Evolutionary conservation across 1,140 invertebrate genomes (phyloP).

Genomic region (Saccostrea glomerata): DNA sequence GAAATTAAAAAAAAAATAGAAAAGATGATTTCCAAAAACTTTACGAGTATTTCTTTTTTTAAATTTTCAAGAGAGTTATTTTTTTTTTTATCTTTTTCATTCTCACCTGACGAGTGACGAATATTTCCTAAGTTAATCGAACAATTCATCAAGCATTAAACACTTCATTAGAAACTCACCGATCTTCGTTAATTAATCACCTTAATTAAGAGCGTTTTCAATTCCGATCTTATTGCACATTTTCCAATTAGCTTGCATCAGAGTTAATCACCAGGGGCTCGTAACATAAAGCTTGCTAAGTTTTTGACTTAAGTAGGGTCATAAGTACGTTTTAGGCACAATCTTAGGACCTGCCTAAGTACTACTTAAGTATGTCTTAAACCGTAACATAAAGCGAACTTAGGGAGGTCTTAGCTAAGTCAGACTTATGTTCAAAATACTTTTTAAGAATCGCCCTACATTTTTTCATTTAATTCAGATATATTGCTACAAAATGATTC

Average conservation of each 20-base stretch:
- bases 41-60: not conserved
- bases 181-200: conserved; percentile 34
- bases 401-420: no score
- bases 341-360: no score
- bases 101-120: not conserved
- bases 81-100: not conserved
- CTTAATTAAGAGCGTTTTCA: conserved; percentile 18
- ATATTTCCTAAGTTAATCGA: conserved; percentile 23
- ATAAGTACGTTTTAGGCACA: no score
- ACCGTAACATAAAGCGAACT: no score
- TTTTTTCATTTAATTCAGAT: no score
- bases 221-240: conserved; percentile 23
- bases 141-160: conserved; percentile 32
- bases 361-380: no score
- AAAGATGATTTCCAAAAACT: not conserved
- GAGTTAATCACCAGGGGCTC: not conserved
- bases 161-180: conserved; percentile 10
- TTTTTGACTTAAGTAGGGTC: no score
- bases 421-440: no score
- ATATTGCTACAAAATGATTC: no score
- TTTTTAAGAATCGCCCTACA: no score
- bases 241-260: not conserved
- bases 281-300: no score
- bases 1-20: no score
- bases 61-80: not conserved